Conservation (phyloP, 1,140 invertebrate genomes). For the Leptinotarsa undecemlineata region DNA sequence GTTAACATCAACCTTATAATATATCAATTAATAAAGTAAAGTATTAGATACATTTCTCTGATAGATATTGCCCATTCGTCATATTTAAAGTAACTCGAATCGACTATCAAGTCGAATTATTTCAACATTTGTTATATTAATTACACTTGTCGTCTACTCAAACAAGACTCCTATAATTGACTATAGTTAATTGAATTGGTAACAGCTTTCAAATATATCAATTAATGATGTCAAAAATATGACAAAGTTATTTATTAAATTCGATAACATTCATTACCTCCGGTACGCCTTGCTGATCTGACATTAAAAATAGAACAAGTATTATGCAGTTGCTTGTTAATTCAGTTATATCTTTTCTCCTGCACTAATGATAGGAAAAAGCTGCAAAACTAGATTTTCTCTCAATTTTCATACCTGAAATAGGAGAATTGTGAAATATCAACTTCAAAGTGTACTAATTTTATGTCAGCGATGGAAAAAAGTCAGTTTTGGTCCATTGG, state of each 20-base stretch:
- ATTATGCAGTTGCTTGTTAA: no score
- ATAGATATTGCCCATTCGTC: conserved; percentile 5
- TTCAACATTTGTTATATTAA: conserved; percentile 1
- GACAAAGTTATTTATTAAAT: neutral
- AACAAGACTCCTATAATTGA: neutral
- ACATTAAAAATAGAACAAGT: no score
- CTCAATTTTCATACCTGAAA: no score
- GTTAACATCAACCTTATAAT: neutral
- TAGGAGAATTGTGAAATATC: no score
- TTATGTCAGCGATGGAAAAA: no score
- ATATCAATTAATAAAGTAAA: conserved; percentile 9
- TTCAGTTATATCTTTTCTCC: no score
- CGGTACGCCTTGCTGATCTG: no score
- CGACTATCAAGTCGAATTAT: neutral
- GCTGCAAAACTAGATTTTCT: no score
- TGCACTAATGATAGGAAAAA: no score
- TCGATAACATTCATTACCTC: no score
- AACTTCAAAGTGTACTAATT: no score
- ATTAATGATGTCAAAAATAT: neutral
- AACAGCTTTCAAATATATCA: neutral
- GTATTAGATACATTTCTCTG: neutral
- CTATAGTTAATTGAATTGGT: neutral
- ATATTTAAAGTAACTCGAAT: conserved; percentile 3
- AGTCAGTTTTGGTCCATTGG: no score
- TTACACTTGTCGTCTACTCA: neutral